Conservation (phyloP, 2,888 invertebrate genomes). For the Kryphioiulus occultus region DNA sequence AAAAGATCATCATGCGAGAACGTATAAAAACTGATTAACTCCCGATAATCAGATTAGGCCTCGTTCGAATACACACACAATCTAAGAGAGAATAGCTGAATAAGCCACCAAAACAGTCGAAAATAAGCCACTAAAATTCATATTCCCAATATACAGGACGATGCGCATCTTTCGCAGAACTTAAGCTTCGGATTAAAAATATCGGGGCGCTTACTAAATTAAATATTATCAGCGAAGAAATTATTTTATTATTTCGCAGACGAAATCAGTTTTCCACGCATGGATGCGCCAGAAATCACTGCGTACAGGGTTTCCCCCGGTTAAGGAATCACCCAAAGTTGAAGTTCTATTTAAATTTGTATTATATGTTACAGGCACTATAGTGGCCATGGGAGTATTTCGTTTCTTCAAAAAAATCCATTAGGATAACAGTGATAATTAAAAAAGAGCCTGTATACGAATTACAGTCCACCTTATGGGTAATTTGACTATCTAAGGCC, state of each 20-base stretch:
- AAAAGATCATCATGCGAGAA: neutral
- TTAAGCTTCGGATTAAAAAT: neutral
- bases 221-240: neutral
- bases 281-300: no score
- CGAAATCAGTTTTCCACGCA: neutral
- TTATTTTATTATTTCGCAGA: neutral
- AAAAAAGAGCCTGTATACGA: no score
- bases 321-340: no score
- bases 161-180: neutral
- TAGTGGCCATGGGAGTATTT: no score
- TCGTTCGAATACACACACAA: neutral
- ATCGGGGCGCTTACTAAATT: neutral
- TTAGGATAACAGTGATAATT: no score
- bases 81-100: neutral
- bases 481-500: no score
- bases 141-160: neutral
- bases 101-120: neutral
- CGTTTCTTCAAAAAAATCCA: no score
- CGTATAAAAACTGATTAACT: constrained; percentile 1
- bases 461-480: no score
- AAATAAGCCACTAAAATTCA: neutral
- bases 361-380: no score
- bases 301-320: no score
- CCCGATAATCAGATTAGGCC: neutral
- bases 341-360: no score